Base-by-base conservation (phyloP, 2,113 vertebrate species). In the Peromyscus maniculatus region DNA sequence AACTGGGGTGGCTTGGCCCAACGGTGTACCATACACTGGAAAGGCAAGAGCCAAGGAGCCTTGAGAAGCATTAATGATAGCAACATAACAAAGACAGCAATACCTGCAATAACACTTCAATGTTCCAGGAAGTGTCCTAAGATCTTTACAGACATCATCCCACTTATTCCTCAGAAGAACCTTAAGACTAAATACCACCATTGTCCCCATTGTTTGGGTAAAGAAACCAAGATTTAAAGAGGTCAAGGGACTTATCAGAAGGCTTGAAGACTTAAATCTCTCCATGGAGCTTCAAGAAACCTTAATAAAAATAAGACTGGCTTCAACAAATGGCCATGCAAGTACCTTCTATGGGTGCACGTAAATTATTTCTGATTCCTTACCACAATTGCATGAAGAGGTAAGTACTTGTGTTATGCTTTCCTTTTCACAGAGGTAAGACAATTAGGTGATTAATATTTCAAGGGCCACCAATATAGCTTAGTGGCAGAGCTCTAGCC, bases 381-480 rank as follows among this genome's bases (percentile, higher is more conserved):
- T 91, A 39, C 52, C 36, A 83, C 86, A 67, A 72, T 22, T 88
- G 31, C 89, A 13, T 78, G 52, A 92, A 39, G 22, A 15, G 31
- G 22, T 90, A 79, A 21, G 24, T 87, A 55, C 33, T 93, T 49
- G 39, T 79, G 36, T 55, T 79, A 62, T 5, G 46, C 28, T 91
- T 87, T 80, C n/a, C 72, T 75, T 67, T 94, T 75, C 43, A 91
- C 31, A 82, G 57, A 93, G 43, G 17, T 71, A 93, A 88, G 77
- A 36, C 16, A 83, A 43, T 59, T 62, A 86, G 15, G 13, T 95
- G 46, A 26, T 93, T 95, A 94, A 93, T 17, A 93, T 95, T 75
- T 84, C 31, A 71, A 91, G 33, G 67, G 22, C 12, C 16, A 4
- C 8, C 4, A 24, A 28, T 74, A 55, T 31, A 89, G 4, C 33